Base-by-base conservation (phyloP, 1,140 invertebrate genomes). In the Andricus grossulariae region DNA sequence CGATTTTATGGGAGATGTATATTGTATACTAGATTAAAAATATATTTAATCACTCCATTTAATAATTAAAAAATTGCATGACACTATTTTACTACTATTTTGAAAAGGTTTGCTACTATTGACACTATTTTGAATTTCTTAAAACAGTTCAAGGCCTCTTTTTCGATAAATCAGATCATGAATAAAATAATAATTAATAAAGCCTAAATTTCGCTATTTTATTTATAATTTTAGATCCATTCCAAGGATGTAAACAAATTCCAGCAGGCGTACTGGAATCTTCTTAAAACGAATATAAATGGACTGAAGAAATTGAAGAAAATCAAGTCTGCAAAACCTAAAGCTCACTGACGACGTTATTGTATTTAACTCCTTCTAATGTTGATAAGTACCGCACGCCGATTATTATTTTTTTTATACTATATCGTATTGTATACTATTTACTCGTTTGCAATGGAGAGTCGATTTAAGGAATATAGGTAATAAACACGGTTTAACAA, bases 281-380 rank as follows among this genome's bases (percentile, higher is more conserved):
- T 97, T 78, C 90, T 97, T 32, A 96, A 96, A 90, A 95, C 94
- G n/a, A 97, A 96, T 90, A 94, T 97, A 88, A 96, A 96, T 92
- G 96, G 96, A 79, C 90, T 97, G 72, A 97, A 97, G 89, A 96
- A 97, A 90, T 92, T 96, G 80, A 96, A 97, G 87, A 97, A 97
- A 90, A 92, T 93, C 6, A 95, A 97, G 91, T 90, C 87, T 91
- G 93, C 87, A 91, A 96, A 93, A 87, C 94, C 81, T 94, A 96
- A 93, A 93, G 94, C 77, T 93, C 93, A 87, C 88, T 92, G 87
- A 88, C 60, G 87, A 88, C 60, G 74, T 71, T 32, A 45, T 39
- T 66, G 13, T 57, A 74, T 11, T 72, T 39, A 18, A 50, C 10
- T 54, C 32, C 54, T 71, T 74, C 54, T 45, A 51, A 66, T 78